phyloP scores from a whole-genome alignment of 2,888 invertebrate species.

The Agelastica alni region DNA sequence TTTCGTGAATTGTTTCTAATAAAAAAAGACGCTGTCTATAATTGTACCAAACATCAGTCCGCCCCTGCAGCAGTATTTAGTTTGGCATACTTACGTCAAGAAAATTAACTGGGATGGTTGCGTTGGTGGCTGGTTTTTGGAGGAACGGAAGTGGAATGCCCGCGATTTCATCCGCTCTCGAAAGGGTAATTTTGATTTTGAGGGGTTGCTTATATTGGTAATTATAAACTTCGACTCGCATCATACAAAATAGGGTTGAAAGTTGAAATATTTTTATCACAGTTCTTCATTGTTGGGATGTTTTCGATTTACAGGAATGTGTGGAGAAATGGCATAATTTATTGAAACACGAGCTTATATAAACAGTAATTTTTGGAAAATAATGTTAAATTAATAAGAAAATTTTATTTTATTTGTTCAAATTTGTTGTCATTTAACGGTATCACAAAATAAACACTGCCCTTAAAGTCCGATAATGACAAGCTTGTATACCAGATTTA shows the following conservation, averaged over 20 bases:
- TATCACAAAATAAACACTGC: too few relatives aligned
- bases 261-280: background rate
- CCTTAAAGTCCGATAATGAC: too few relatives aligned
- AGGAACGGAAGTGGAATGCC: constrained; percentile 4
- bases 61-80: constrained; percentile 30
- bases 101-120: constrained; percentile 37
- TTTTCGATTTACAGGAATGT: background rate
- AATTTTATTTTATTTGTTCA: too few relatives aligned
- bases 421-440: too few relatives aligned
- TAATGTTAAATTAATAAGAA: too few relatives aligned
- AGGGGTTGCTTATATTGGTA: constrained; percentile 7
- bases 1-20: too few relatives aligned
- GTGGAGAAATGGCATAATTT: too few relatives aligned
- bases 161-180: constrained; percentile 10
- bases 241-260: background rate
- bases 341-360: too few relatives aligned
- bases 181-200: constrained; percentile 11
- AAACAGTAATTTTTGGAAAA: too few relatives aligned
- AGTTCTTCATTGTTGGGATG: background rate
- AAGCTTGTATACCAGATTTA: too few relatives aligned
- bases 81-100: constrained; percentile 41
- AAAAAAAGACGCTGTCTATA: too few relatives aligned
- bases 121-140: constrained; percentile 10
- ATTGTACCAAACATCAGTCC: background rate
- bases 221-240: background rate